These are phyloP conservation scores for Glyptemys insculpta DNA, from an alignment of 2,797 vertebrate genomes.

Conservation along the genomic window DNA sequence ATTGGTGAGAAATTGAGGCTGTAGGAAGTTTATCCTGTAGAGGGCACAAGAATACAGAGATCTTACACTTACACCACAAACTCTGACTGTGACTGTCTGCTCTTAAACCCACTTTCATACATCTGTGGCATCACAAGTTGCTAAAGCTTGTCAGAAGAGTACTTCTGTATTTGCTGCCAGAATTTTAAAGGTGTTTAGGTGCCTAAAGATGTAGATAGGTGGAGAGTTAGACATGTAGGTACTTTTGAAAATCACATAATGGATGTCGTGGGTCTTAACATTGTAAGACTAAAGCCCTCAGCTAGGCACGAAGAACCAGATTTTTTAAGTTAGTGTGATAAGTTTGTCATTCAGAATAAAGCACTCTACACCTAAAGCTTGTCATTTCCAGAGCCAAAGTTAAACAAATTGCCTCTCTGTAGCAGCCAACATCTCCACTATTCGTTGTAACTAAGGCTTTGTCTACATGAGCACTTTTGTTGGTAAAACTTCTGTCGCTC, in stretches of 20 bases:
- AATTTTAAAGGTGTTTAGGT: not conserved
- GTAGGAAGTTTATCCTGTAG: not conserved
- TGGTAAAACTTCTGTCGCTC: too few species aligned
- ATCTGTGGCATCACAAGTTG: accelerated
- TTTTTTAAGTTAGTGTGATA: too few species aligned
- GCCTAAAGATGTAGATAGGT: not conserved
- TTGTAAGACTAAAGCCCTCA: too few species aligned
- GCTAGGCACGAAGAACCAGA: too few species aligned
- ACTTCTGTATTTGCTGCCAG: not conserved
- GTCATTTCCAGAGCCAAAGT: too few species aligned
- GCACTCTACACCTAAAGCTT: too few species aligned
- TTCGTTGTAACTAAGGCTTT: too few species aligned
- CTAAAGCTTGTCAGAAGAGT: not conserved
- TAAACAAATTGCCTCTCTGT: too few species aligned
- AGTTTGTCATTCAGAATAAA: too few species aligned
- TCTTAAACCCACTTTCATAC: not conserved
- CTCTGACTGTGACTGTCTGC: not conserved
- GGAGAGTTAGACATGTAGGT: not conserved
- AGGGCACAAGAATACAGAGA: not conserved
- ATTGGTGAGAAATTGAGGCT: accelerated
- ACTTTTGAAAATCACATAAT: not conserved
- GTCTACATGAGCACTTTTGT: too few species aligned
- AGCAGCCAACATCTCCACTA: too few species aligned
- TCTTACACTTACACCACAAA: not conserved
- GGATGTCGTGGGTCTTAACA: too few species aligned